Base-by-base conservation (phyloP, 2,797 vertebrate species). In the Etheostoma perlongum region DNA sequence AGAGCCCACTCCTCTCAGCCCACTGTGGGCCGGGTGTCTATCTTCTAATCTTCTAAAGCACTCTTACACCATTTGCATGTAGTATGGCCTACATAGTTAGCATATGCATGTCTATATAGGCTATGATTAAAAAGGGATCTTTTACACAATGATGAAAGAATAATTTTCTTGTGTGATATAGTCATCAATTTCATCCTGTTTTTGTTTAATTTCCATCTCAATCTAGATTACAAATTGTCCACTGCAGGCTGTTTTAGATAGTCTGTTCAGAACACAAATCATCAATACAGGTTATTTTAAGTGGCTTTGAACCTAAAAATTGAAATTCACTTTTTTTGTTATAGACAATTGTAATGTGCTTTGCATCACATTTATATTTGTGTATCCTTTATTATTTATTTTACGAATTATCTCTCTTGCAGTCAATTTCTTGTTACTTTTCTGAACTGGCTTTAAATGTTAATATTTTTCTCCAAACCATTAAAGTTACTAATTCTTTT, bases 41-140 rank as follows among this genome's bases (percentile, higher is more conserved):
- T 93, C 93, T 92, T 88, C 90, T 94, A 93, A 94, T 93, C 92
- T 93, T 89, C 91, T 92, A 85, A 92, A 92, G 92, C 92, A 85
- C 90, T 92, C 85, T 83, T 84, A 80, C 85, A 70, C 73, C 88
- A 91, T 94, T 90, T 93, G 89, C 90, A 91, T 93, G 89, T 81
- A 73, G 72, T 78, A 64, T 91, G 91, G 89, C 93, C 88, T 93
- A 91, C 87, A 92, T 92, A 90, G 75, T 85, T 70, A 70, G 78
- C 83, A 76, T 76, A 85, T 69, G 74, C 86, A 63, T 23, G 64
- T 85, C 70, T 88, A 78, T 72, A 79, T 72, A 83, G 67, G 79
- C 77, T 79, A 33, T 23, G 74, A 63, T 73, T 33, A 36, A 76
- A 72, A 80, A 57, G 13, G 7, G 57, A 67, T 85, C 54, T 57